Percentiles rank a stretch among this genome's conserved stretches.
phyloP scores from a whole-genome alignment of 2,888 invertebrate species.

The Galeruca laticollis region DNA sequence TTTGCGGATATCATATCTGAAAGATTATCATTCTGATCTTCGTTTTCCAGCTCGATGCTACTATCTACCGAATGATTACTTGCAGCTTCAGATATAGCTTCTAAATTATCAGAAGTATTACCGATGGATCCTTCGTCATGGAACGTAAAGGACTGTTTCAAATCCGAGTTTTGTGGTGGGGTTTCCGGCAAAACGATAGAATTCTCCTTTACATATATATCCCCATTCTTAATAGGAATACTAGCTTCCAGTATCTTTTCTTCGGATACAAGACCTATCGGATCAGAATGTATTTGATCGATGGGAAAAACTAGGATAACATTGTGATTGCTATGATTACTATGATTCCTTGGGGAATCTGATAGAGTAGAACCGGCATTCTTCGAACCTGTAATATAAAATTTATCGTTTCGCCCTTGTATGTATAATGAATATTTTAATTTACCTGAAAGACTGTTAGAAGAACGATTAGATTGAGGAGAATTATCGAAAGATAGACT shows the following conservation, averaged over 20 bases:
- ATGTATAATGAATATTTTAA: slow-evolving; percentile 51
- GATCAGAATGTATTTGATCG: slow-evolving; percentile 58
- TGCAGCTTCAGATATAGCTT: slow-evolving; percentile 95
- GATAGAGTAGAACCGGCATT: too few relatives aligned
- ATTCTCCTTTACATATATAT: slow-evolving; percentile 46
- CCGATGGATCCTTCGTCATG: slow-evolving; percentile 94
- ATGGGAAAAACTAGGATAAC: slow-evolving; percentile 80
- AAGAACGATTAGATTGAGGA: slow-evolving; percentile 51
- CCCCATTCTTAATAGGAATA: slow-evolving; percentile 57
- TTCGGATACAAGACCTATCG: slow-evolving; percentile 71
- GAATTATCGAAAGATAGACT: slow-evolving; percentile 55
- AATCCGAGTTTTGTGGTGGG: slow-evolving; percentile 47
- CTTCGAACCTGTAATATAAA: too few relatives aligned
- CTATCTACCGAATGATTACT: slow-evolving; percentile 96
- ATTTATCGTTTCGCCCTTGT: too few relatives aligned
- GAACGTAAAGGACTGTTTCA: slow-evolving; percentile 76
- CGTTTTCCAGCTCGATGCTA: slow-evolving; percentile 87
- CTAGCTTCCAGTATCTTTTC: slow-evolving; percentile 71
- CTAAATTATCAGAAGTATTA: slow-evolving; percentile 92
- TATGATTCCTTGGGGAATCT: slow-evolving; percentile 31
- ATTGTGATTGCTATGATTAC: slow-evolving; percentile 35
- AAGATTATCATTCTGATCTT: slow-evolving; percentile 92
- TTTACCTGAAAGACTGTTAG: slow-evolving; percentile 49
- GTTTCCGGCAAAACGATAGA: slow-evolving; percentile 38
- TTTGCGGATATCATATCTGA: slow-evolving; percentile 98